Evolutionary conservation across 2,113 vertebrate genomes (phyloP).

Genomic region (Toxostoma redivivum): DNA sequence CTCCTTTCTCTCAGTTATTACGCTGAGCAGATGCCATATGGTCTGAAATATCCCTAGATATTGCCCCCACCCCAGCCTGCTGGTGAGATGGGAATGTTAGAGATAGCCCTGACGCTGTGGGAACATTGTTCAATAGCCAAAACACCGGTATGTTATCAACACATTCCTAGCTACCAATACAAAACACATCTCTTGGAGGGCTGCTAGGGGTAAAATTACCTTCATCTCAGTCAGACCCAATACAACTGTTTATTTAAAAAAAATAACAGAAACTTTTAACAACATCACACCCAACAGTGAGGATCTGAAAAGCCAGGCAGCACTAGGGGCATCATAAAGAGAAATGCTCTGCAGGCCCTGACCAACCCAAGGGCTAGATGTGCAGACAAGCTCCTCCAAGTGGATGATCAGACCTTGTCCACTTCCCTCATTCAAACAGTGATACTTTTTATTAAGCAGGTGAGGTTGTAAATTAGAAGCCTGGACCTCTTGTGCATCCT

Average conservation of each 20-base stretch:
- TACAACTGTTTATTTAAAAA: slow-evolving; percentile 56
- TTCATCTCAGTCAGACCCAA: neutral
- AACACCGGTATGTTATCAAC: neutral
- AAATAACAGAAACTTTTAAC: slow-evolving; percentile 26
- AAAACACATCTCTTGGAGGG: neutral
- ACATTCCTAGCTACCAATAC: neutral
- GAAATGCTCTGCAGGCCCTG: slow-evolving; percentile 28
- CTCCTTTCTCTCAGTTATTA: neutral
- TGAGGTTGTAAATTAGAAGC: neutral
- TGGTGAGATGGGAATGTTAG: neutral
- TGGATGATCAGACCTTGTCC: neutral
- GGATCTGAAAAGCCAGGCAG: slow-evolving; percentile 41
- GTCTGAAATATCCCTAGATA: neutral
- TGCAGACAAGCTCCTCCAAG: neutral
- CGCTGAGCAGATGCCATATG: neutral
- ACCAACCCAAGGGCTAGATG: neutral
- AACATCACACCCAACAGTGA: neutral
- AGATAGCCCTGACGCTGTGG: neutral
- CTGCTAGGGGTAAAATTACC: neutral
- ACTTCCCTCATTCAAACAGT: neutral
- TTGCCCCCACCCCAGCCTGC: neutral
- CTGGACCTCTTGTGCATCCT: neutral
- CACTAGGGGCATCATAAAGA: slow-evolving; percentile 1
- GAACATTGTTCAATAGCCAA: neutral
- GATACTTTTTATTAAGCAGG: neutral